Conservation (phyloP, 2,113 vertebrate species). For the Tyrannus savana region DNA sequence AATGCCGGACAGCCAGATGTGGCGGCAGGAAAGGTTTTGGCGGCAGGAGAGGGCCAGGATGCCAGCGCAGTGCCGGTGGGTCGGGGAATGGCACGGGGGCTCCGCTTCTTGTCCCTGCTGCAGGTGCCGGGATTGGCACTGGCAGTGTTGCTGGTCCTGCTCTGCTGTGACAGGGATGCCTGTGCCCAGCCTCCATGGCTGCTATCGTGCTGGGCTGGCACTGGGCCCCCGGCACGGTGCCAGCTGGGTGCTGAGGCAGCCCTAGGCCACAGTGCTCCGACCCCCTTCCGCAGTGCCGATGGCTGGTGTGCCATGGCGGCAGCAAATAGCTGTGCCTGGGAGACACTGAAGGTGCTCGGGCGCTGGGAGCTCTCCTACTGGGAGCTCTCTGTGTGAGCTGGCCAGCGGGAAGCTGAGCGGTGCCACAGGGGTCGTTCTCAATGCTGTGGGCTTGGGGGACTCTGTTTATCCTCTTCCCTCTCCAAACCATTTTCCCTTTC, state of each 20-base stretch:
- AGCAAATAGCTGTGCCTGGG: neutral
- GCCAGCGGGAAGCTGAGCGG: neutral
- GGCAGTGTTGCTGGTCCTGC: fast-evolving
- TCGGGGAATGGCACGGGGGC: fast-evolving
- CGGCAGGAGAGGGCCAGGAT: neutral
- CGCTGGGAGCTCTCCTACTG: neutral
- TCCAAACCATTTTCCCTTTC: conserved; percentile 41
- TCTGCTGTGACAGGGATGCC: neutral
- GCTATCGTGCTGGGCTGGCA: neutral
- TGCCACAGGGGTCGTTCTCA: neutral
- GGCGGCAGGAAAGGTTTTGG: neutral
- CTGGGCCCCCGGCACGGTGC: neutral
- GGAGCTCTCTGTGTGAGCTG: neutral
- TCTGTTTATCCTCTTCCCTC: neutral
- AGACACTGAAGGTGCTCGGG: neutral
- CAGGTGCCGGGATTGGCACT: neutral
- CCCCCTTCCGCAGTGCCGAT: neutral
- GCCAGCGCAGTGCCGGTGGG: neutral
- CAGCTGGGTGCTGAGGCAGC: neutral
- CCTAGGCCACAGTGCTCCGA: fast-evolving
- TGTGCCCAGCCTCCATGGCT: neutral
- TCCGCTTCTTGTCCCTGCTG: neutral
- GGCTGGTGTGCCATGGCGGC: neutral
- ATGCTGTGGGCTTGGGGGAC: neutral
- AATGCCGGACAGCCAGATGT: neutral